Evolutionary conservation across 1,140 invertebrate species (phyloP), one percentile per base, ranked within the genome.

Genomic region (Saccostrea cuccullata): DNA sequence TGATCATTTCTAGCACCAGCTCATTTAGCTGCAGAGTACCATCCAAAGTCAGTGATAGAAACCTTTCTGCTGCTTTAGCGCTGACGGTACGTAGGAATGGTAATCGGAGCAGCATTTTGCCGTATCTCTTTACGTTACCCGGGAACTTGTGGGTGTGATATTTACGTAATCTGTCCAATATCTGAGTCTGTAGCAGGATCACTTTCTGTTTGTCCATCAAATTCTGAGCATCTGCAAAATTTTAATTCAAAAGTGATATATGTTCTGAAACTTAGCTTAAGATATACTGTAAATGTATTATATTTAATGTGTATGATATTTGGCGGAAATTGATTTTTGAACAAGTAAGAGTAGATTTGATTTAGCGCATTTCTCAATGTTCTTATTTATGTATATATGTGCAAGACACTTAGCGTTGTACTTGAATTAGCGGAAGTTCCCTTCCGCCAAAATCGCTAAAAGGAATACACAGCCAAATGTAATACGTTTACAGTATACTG

Each of bases 1-100:
- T 92, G 8, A 94, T 94, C 94, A 95, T 95, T 86, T 95, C 94
- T 23, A 93, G 77, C 0, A 95, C 94, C 30, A 95, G 90, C n/a
- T 93, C 93, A 86, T 94, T 95, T 40, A 95, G 89, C 83, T 94
- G 93, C 20, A 94, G 89, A 2, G 92, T 92, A 8, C 94, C 94
- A 58, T 94, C 94, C 56, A 95, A 87, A 13, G 94, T 94, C 83
- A 95, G 85, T 2, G 93, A 94, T n/a, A 95, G 89, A 82, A 95
- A 95, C n/a, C 93, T 90, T 73, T 95, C 94, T 13, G 94, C 94
- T 23, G 94, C 94, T 86, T 94, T 94, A 20, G 94, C 94, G 87
- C 94, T 94, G 77, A 95, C 91, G 20, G 92, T 94, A 17, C 94
- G 91, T 60, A 95, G 89, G 12, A 94, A 91, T 12, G 94, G 94